Evolutionary conservation across 2,888 invertebrate species (phyloP).

Genomic region (Mythimna lalbum): DNA sequence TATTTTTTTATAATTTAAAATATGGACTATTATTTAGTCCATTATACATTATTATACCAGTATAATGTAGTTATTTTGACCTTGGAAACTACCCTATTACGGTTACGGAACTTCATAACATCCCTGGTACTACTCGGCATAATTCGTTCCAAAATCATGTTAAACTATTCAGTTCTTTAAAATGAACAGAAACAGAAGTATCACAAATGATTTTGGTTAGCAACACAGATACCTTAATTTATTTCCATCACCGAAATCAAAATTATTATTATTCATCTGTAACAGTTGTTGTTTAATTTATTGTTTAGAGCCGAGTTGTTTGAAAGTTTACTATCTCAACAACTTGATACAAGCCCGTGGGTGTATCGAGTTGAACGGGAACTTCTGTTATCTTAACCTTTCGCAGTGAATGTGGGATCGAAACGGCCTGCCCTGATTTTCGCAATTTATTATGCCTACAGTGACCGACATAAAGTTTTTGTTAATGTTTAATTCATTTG

Average conservation of each 20-base stretch:
- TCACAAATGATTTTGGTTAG: neutral
- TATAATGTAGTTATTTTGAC: too few species aligned
- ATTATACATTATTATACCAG: too few species aligned
- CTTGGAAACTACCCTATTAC: too few species aligned
- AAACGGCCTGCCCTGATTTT: constrained; percentile 4
- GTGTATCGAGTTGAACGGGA: constrained; percentile 49
- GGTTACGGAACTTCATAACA: too few species aligned
- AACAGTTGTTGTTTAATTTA: constrained; percentile 54
- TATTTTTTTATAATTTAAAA: too few species aligned
- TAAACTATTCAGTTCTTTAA: too few species aligned
- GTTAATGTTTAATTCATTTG: neutral
- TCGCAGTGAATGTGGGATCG: constrained; percentile 14
- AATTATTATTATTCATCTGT: constrained; percentile 34
- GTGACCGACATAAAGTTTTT: neutral
- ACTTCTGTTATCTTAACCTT: constrained; percentile 60
- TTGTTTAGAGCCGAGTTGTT: constrained; percentile 49
- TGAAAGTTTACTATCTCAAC: constrained; percentile 56
- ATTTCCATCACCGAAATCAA: constrained; percentile 1
- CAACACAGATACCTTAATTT: neutral
- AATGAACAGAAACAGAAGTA: too few species aligned
- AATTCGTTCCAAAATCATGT: too few species aligned
- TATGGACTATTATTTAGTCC: too few species aligned
- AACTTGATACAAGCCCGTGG: constrained; percentile 56
- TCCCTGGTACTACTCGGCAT: too few species aligned
- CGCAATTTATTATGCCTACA: constrained; percentile 2